Conservation (phyloP, 2,888 invertebrate species). For the Drosophila quinaria region DNA sequence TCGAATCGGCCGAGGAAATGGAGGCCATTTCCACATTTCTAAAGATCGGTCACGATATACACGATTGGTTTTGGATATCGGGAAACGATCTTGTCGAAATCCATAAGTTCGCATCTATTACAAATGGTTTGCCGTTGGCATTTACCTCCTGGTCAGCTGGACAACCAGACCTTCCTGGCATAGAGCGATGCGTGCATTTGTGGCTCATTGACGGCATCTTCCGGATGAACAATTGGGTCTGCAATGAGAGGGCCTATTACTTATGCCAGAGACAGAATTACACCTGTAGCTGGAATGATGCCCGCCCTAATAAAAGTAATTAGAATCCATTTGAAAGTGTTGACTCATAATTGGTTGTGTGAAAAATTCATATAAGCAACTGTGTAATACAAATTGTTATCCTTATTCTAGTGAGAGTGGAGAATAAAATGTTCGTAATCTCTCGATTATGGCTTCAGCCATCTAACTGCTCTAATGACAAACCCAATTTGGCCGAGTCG, state of each 20-base stretch:
- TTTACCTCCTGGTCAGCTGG: constrained; percentile 33
- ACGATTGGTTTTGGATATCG: constrained; percentile 41
- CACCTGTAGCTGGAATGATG: constrained; percentile 24
- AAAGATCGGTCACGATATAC: not conserved
- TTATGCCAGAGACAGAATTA: constrained; percentile 42
- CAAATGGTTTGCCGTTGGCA: constrained; percentile 29
- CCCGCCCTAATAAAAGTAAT: no score
- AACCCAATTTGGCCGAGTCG: constrained; percentile 67
- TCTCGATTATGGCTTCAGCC: constrained; percentile 49
- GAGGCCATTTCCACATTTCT: constrained; percentile 27
- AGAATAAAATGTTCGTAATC: constrained; percentile 31
- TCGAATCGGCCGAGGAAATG: constrained; percentile 44
- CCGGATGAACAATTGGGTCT: constrained; percentile 41
- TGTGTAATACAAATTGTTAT: constrained; percentile 14
- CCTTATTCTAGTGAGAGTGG: not conserved
- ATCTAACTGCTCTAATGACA: constrained; percentile 70
- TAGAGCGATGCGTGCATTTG: constrained; percentile 42
- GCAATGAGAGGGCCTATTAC: constrained; percentile 10
- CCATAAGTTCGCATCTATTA: constrained; percentile 22
- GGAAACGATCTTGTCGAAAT: constrained; percentile 39
- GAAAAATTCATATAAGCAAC: not conserved
- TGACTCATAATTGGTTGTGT: no score
- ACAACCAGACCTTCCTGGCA: constrained; percentile 39
- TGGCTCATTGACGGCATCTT: constrained; percentile 23
- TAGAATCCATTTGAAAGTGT: no score